These are phyloP conservation scores for Rhogogaster chlorosoma DNA, from an alignment of 2,888 invertebrate genomes.

Conservation along the genomic window DNA sequence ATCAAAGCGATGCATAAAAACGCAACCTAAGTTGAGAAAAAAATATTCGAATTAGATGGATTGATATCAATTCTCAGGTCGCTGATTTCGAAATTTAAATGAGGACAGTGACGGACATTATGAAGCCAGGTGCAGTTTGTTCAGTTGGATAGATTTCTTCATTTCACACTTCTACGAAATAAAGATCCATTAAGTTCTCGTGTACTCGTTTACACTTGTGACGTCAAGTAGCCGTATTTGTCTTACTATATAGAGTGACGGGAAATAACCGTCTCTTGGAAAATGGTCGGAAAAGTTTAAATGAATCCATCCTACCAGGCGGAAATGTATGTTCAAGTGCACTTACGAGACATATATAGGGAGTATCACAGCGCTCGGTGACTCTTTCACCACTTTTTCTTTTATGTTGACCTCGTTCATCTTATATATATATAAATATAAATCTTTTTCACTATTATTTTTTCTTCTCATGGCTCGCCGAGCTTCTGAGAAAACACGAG, in stretches of 20 bases:
- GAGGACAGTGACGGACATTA: neutral
- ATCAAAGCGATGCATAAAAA: neutral
- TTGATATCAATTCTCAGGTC: neutral
- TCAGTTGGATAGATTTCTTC: neutral
- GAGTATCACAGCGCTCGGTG: constrained; percentile 24
- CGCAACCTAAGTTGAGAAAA: neutral
- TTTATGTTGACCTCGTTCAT: constrained; percentile 17
- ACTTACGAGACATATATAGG: neutral
- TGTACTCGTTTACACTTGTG: neutral
- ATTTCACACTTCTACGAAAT: neutral
- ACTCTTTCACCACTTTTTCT: neutral
- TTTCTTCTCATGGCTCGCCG: neutral
- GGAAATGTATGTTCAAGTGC: constrained; percentile 31
- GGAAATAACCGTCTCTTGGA: neutral
- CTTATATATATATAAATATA: neutral
- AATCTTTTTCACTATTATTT: neutral
- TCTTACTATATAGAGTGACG: neutral
- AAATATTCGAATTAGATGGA: neutral
- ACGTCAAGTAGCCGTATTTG: neutral
- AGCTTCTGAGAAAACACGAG: neutral
- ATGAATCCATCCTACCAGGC: constrained; percentile 25
- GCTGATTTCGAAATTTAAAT: neutral
- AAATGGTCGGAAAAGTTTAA: constrained; percentile 12
- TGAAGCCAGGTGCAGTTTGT: neutral
- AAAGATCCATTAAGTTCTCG: neutral